Evolutionary conservation across 2,797 vertebrate genomes (phyloP).

Genomic region (Myiotriccus ornatus): DNA sequence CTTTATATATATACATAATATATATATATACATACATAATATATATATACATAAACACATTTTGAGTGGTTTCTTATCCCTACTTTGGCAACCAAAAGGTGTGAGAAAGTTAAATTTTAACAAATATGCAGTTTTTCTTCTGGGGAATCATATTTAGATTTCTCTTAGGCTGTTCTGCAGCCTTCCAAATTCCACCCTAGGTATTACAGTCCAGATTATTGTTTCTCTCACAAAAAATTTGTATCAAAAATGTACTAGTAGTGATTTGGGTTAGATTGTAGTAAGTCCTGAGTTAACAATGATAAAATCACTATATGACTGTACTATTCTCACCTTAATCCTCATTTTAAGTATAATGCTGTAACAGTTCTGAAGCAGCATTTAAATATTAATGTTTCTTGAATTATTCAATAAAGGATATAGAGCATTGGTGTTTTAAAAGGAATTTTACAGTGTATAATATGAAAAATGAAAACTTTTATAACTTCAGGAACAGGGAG

Average conservation of each 20-base stretch:
- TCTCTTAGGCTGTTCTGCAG: neutral
- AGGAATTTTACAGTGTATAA: neutral
- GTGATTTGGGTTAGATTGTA: neutral
- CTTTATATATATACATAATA: neutral
- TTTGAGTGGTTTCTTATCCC: neutral
- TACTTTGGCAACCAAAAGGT: neutral
- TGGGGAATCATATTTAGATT: neutral
- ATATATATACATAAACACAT: neutral
- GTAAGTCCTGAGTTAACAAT: neutral
- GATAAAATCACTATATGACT: neutral
- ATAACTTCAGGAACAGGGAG: neutral
- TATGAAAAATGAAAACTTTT: neutral
- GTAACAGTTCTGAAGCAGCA: neutral
- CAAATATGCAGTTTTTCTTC: neutral
- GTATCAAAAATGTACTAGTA: neutral
- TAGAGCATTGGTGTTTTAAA: neutral
- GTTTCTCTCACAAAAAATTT: neutral
- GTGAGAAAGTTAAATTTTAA: neutral
- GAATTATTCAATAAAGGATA: neutral
- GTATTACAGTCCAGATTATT: neutral
- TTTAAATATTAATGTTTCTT: neutral
- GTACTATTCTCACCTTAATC: neutral
- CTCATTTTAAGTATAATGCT: neutral
- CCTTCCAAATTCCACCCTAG: neutral
- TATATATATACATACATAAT: neutral